Evolutionary conservation across 2,113 vertebrate genomes (phyloP).

Genomic region (Pteruthius melanotis): DNA sequence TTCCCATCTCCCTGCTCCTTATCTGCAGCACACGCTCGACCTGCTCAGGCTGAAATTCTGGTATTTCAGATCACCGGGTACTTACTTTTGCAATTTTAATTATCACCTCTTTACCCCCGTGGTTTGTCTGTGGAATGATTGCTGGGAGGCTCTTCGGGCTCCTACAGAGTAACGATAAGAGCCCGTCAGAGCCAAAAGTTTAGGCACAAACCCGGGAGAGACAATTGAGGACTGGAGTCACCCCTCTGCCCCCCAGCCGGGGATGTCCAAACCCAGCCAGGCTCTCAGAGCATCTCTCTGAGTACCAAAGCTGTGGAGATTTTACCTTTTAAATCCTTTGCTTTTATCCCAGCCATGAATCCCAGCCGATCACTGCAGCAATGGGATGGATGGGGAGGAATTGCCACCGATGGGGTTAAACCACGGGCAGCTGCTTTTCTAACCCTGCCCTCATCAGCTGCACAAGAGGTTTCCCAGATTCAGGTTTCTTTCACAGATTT

Average conservation of each 20-base stretch:
- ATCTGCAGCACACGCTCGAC: neutral
- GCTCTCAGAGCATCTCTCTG: neutral
- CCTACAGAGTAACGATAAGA: accelerated
- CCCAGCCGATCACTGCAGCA: neutral
- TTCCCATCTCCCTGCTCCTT: neutral
- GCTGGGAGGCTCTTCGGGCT: neutral
- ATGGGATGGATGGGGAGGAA: neutral
- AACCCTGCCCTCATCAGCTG: neutral
- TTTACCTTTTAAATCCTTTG: neutral
- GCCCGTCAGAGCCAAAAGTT: neutral
- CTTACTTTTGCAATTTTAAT: conserved; percentile 19
- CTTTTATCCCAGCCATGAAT: neutral
- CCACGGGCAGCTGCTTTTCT: neutral
- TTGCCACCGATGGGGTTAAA: neutral
- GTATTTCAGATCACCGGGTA: neutral
- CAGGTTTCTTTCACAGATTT: neutral
- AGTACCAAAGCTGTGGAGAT: accelerated
- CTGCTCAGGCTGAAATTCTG: conserved; percentile 49
- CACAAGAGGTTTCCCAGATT: neutral
- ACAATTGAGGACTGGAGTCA: neutral
- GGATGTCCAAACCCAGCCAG: neutral
- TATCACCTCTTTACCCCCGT: neutral
- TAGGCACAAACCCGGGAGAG: neutral
- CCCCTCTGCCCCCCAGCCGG: neutral
- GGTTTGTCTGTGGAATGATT: neutral